Percentiles rank a stretch among this genome's conserved stretches.
Conservation (phyloP, 1,140 invertebrate species). For the Ladona fulva region DNA sequence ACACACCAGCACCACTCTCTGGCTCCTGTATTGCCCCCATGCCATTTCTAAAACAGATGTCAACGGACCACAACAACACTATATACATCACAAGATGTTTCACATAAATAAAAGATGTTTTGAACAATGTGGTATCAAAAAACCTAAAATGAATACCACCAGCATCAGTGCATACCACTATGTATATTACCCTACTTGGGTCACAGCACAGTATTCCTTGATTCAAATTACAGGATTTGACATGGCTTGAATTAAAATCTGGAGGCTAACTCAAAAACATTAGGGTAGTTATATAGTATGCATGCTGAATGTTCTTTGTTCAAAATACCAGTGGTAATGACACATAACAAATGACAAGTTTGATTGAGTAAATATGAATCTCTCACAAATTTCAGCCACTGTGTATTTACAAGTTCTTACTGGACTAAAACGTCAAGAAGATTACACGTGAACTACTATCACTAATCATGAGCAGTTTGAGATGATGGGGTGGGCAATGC, state of each 20-base stretch:
- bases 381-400: conserved; percentile 14
- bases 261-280: conserved; percentile 15
- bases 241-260: conserved; percentile 13
- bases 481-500: conserved; percentile 1
- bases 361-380: conserved; percentile 14
- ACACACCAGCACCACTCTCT: conserved; percentile 1
- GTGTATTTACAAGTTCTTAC: conserved; percentile 18
- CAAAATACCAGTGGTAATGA: conserved; percentile 19
- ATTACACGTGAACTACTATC: conserved; percentile 17
- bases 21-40: conserved; percentile 17
- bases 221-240: conserved; percentile 10
- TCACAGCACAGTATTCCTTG: background rate
- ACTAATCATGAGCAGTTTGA: conserved; percentile 21
- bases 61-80: conserved; percentile 19
- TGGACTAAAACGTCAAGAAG: conserved; percentile 20
- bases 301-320: conserved; percentile 17
- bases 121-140: conserved; percentile 22
- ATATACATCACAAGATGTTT: conserved; percentile 21
- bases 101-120: conserved; percentile 22
- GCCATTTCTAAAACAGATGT: conserved; percentile 22
- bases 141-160: conserved; percentile 13
- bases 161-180: conserved; percentile 2
- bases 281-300: conserved; percentile 15
- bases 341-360: conserved; percentile 19
- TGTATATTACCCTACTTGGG: conserved; percentile 9